Evolutionary conservation across 2,888 invertebrate genomes (phyloP).

Genomic region (Ptilodon capucinus): DNA sequence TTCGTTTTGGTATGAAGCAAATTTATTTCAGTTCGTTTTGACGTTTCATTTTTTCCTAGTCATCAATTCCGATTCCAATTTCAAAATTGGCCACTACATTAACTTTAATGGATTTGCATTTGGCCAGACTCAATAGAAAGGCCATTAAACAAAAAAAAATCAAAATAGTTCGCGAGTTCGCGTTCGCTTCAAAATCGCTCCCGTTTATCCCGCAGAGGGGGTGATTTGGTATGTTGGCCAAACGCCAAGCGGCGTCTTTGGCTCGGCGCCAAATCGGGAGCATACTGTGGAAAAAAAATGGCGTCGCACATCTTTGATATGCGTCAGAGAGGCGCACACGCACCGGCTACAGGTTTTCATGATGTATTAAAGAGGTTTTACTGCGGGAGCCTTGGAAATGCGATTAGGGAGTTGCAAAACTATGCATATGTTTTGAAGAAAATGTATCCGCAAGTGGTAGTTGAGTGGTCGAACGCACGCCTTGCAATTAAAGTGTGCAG

Average conservation of each 20-base stretch:
- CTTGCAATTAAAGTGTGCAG: too few species aligned
- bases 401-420: background rate
- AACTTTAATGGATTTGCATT: too few species aligned
- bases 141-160: too few species aligned
- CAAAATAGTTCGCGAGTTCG: conserved; percentile 18
- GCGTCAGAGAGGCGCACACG: conserved; percentile 76
- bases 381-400: conserved; percentile 24
- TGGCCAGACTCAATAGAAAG: too few species aligned
- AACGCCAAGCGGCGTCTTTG: conserved; percentile 74
- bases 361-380: conserved; percentile 42
- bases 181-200: conserved; percentile 31
- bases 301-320: conserved; percentile 80
- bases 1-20: too few species aligned
- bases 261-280: conserved; percentile 68
- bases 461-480: too few species aligned
- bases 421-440: background rate
- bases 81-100: too few species aligned
- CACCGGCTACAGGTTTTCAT: conserved; percentile 46
- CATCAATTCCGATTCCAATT: background rate
- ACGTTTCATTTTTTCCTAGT: too few species aligned
- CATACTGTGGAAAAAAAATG: conserved; percentile 72
- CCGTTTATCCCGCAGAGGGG: conserved; percentile 52
- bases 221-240: conserved; percentile 68
- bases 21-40: too few species aligned
- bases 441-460: too few species aligned